Conservation (phyloP, 2,797 vertebrate genomes). For the Furcifer pardalis region DNA sequence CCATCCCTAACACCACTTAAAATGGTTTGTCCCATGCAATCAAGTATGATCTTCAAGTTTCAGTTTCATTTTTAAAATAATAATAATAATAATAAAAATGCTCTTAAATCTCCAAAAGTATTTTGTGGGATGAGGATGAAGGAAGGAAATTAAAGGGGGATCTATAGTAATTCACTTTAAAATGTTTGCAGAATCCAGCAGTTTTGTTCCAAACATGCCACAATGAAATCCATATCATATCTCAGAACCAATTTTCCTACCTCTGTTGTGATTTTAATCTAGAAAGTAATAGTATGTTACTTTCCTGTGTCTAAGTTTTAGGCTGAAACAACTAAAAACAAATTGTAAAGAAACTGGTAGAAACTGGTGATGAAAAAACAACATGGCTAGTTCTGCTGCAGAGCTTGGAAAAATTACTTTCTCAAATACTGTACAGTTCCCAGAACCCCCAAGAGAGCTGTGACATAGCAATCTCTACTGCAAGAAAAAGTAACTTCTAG, state of each 20-base stretch:
- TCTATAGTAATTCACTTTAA: conserved; percentile 67
- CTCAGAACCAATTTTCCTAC: conserved; percentile 7
- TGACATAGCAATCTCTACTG: too few species aligned
- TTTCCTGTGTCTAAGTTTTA: background rate
- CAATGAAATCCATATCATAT: conserved; percentile 37
- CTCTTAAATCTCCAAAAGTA: conserved; percentile 54
- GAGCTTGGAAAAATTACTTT: too few species aligned
- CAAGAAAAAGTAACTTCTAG: too few species aligned
- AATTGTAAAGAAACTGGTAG: background rate
- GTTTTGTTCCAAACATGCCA: conserved; percentile 35
- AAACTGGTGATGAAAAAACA: background rate
- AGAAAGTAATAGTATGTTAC: conserved; percentile 4
- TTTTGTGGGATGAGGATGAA: conserved; percentile 70
- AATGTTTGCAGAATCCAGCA: conserved; percentile 62
- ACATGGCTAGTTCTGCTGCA: background rate
- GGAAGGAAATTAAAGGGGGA: conserved; percentile 57
- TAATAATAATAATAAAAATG: conserved; percentile 64
- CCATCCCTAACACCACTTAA: conserved; percentile 73
- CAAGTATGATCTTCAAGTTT: conserved; percentile 73
- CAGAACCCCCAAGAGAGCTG: too few species aligned
- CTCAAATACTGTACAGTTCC: too few species aligned
- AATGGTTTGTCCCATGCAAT: conserved; percentile 73
- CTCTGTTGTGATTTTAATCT: background rate
- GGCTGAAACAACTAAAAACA: background rate
- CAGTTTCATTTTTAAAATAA: conserved; percentile 57